These are phyloP conservation scores for Drosophila pandora DNA, from an alignment of 1,140 invertebrate species.

Conservation along the genomic window DNA sequence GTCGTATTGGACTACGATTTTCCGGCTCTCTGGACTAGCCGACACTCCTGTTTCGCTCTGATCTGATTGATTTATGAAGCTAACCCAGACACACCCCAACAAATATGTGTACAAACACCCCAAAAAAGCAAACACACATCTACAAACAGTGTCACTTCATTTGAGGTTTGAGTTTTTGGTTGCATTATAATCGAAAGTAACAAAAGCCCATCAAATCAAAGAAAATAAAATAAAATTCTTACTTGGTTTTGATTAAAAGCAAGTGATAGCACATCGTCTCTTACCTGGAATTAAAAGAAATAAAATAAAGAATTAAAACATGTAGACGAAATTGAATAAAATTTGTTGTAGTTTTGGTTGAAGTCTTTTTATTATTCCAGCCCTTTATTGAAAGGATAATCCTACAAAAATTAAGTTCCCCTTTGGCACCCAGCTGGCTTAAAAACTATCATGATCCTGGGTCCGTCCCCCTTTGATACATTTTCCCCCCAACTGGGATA, in stretches of 20 bases:
- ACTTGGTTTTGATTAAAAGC: slow-evolving; percentile 81
- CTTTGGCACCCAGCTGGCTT: slow-evolving; percentile 2
- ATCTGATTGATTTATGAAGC: slow-evolving; percentile 59
- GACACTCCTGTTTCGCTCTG: background rate
- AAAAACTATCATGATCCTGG: background rate
- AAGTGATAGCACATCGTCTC: slow-evolving; percentile 80
- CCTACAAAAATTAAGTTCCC: slow-evolving; percentile 7
- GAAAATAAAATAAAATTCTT: slow-evolving; percentile 50
- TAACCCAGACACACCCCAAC: background rate
- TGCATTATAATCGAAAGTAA: slow-evolving; percentile 8
- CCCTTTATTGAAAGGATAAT: background rate
- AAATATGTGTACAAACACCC: background rate
- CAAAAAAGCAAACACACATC: no score
- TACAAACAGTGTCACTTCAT: slow-evolving; percentile 1
- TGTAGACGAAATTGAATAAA: background rate
- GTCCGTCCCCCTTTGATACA: background rate
- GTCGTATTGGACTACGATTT: slow-evolving; percentile 1
- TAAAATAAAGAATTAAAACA: slow-evolving; percentile 13
- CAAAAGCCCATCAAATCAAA: background rate
- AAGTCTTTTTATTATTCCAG: no score
- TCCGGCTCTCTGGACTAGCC: background rate
- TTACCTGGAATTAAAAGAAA: slow-evolving; percentile 71
- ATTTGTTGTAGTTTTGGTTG: background rate
- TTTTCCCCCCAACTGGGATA: slow-evolving; percentile 26
- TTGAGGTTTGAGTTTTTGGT: slow-evolving; percentile 24